Conservation (phyloP, 2,888 invertebrate species). For the Yponomeuta cagnagella region DNA sequence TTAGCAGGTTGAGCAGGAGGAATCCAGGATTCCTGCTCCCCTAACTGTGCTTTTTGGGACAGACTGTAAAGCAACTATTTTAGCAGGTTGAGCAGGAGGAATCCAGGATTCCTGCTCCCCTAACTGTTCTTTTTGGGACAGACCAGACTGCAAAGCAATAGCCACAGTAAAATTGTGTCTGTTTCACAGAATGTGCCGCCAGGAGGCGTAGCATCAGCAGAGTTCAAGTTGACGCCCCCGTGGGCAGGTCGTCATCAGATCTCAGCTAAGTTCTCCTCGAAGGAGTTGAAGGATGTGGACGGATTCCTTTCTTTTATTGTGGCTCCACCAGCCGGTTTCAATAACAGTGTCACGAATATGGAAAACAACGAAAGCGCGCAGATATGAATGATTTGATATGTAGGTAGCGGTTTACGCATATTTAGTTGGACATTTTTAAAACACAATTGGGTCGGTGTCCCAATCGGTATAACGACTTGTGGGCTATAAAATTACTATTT, state of each 20-base stretch:
- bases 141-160: not conserved
- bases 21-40: too few relatives aligned
- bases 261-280: conserved; percentile 90
- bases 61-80: not conserved
- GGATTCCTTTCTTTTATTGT: conserved; percentile 89
- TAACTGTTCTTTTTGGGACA: too few relatives aligned
- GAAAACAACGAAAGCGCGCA: conserved; percentile 38
- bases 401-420: too few relatives aligned
- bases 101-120: too few relatives aligned
- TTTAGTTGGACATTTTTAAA: too few relatives aligned
- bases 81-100: too few relatives aligned
- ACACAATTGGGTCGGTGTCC: too few relatives aligned
- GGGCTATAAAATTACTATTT: too few relatives aligned
- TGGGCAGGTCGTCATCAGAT: conserved; percentile 88
- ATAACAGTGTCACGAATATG: conserved; percentile 48
- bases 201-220: conserved; percentile 81
- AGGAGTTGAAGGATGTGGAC: conserved; percentile 92
- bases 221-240: conserved; percentile 86
- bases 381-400: not conserved
- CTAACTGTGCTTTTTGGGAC: too few relatives aligned
- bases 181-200: conserved; percentile 72
- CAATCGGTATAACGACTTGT: too few relatives aligned
- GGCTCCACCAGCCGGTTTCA: conserved; percentile 51
- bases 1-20: too few relatives aligned
- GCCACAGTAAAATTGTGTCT: not conserved